These are phyloP conservation scores for Rutilus rutilus DNA, from an alignment of 2,113 vertebrate genomes.

Conservation along the genomic window DNA sequence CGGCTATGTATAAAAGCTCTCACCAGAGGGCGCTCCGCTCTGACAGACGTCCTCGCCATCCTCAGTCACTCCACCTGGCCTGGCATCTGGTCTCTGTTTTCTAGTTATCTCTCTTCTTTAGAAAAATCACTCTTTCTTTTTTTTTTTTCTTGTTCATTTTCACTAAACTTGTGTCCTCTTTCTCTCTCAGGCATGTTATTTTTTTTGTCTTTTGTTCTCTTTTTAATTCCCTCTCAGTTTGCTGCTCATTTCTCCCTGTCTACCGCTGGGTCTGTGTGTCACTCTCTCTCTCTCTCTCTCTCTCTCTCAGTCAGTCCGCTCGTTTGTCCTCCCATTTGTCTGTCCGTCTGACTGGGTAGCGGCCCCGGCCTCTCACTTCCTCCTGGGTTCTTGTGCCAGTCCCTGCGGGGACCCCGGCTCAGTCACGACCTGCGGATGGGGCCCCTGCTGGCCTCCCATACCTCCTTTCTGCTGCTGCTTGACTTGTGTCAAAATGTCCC, in stretches of 20 bases:
- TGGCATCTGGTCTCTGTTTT: conserved; percentile 79
- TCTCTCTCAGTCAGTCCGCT: conserved; percentile 67
- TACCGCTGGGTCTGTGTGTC: conserved; percentile 73
- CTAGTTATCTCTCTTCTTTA: conserved; percentile 62
- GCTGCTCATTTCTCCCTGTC: conserved; percentile 69
- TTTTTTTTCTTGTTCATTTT: conserved; percentile 50
- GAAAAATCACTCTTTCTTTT: conserved; percentile 38
- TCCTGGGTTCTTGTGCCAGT: conserved; percentile 74
- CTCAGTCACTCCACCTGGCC: conserved; percentile 76
- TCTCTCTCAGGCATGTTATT: conserved; percentile 45
- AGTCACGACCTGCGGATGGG: conserved; percentile 68
- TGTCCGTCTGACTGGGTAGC: conserved; percentile 53
- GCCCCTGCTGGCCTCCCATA: conserved; percentile 71
- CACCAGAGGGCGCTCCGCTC: conserved; percentile 42
- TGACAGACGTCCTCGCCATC: conserved; percentile 64
- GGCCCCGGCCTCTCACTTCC: conserved; percentile 76
- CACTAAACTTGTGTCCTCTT: conserved; percentile 57
- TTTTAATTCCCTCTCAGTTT: conserved; percentile 56
- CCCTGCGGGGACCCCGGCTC: conserved; percentile 71
- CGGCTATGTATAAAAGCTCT: conserved; percentile 52
- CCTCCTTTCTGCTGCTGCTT: conserved; percentile 92
- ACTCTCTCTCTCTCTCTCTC: conserved; percentile 53
- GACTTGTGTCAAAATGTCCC: conserved; percentile 94
- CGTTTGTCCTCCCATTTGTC: conserved; percentile 62
- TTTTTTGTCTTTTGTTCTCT: conserved; percentile 42